Evolutionary conservation across 2,113 vertebrate genomes (phyloP).

Genomic region (Xyrauchen texanus): DNA sequence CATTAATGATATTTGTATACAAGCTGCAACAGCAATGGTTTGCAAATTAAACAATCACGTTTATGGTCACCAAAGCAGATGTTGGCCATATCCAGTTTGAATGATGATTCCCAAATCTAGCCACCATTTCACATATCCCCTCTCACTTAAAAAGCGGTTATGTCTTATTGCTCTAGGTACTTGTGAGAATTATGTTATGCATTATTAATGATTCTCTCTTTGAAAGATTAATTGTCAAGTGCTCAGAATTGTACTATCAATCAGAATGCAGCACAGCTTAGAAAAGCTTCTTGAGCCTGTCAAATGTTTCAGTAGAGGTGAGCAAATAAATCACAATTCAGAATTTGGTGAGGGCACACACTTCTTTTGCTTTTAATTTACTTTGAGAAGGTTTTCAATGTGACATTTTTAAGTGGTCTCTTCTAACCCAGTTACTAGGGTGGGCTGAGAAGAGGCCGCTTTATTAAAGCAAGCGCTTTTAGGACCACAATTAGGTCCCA

Average conservation of each 20-base stretch:
- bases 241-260: constrained; percentile 46
- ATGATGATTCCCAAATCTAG: constrained; percentile 19
- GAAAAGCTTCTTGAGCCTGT: constrained; percentile 41
- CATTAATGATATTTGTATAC: constrained; percentile 1
- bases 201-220: constrained; percentile 51
- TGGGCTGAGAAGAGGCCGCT: too few relatives aligned
- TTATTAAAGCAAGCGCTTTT: too few relatives aligned
- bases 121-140: constrained; percentile 15
- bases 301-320: constrained; percentile 36
- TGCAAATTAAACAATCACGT: constrained; percentile 22
- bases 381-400: too few relatives aligned
- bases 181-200: constrained; percentile 42
- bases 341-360: background rate
- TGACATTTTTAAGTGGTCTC: too few relatives aligned
- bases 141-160: constrained; percentile 50
- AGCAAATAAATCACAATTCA: constrained; percentile 41
- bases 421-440: too few relatives aligned
- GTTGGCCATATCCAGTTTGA: constrained; percentile 34
- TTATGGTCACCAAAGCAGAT: constrained; percentile 44
- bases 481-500: too few relatives aligned
- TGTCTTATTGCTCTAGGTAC: constrained; percentile 48
- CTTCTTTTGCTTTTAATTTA: background rate
- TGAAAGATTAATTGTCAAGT: constrained; percentile 58
- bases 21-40: too few relatives aligned
- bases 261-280: constrained; percentile 33